Base-by-base conservation (phyloP, 2,888 invertebrate genomes). In the Heliconius sara region DNA sequence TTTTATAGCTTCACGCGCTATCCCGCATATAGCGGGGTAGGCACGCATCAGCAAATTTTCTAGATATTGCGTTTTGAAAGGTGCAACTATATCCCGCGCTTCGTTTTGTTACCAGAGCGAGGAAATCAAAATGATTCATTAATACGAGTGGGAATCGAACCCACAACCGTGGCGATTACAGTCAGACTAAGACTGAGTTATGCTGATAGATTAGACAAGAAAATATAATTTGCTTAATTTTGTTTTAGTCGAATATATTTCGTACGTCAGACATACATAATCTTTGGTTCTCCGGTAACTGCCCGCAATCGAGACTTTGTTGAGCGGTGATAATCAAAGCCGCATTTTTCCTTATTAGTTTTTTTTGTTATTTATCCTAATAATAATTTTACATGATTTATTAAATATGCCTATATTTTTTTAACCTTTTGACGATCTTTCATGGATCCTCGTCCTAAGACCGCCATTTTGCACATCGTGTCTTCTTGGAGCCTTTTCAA, bases 381-480 rank as follows among this genome's bases (percentile, higher is more conserved):
- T 52, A 52, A 52, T 52, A 19, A 19, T 19, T 52, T 19, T 52
- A 52, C 6, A 52, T 52, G 19, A 34, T 9, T 34, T 34, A 34
- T 34, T 34, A 34, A 34, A 34, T 22, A 22, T 9, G 9, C 22
- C 6, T 16, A n/a, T 3, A 30, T 0, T 70, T n/a, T 22, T 57
- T 22, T 22, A 82, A 84, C 98, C 97, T 99, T 99, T 88, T 97
- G 97, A 86, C 98, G 96, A 90, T 99, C 99, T 91, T 98, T 97
- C 98, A 99, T 99, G 10, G 99, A 99, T 13, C 99, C 99, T 82
- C 98, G 96, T 10, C 99, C 99, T 39, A 99, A 96, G 19, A 99
- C 98, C 47, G 99, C 98, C 98, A 99, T 99, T 96, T 98, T 99
- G 89, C 98, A 98, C 96, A 98, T 98, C 19, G 99, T 99, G 92